Evolutionary conservation across 92 coral and sea anemone species (phyloP).

Genomic region (Epizoanthus scotinus): DNA sequence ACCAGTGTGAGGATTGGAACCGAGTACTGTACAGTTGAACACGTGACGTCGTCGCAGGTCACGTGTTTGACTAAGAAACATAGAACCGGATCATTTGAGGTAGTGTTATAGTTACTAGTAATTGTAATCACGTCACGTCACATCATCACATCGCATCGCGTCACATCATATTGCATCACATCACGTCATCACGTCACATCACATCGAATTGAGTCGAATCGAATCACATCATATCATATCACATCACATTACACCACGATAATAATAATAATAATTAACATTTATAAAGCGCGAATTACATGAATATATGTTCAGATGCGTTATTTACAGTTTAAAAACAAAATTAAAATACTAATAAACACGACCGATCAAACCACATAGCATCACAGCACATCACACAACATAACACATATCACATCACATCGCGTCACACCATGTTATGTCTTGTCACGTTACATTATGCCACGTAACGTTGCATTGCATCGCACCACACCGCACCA

Average conservation of each 20-base stretch:
- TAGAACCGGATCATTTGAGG: conserved; percentile 74
- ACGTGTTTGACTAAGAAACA: conserved; percentile 67
- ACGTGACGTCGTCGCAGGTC: conserved; percentile 63
- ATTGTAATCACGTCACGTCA: neutral
- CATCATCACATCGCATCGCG: neutral
- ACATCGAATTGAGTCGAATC: too few relatives aligned
- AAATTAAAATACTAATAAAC: too few relatives aligned
- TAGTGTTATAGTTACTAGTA: conserved; percentile 14
- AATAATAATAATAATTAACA: too few relatives aligned
- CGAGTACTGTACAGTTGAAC: conserved; percentile 45
- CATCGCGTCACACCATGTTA: too few relatives aligned
- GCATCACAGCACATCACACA: too few relatives aligned
- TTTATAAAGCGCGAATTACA: too few relatives aligned
- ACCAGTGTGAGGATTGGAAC: conserved; percentile 71
- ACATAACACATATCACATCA: too few relatives aligned
- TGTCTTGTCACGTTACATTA: too few relatives aligned
- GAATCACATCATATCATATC: neutral
- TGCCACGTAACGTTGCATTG: too few relatives aligned
- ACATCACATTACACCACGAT: neutral
- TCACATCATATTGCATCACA: neutral
- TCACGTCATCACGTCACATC: neutral
- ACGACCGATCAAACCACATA: too few relatives aligned
- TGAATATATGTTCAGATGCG: too few relatives aligned
- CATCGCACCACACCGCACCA: neutral
- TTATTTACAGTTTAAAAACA: too few relatives aligned